Evolutionary conservation across 2,113 vertebrate genomes (phyloP).

Genomic region (Myotis yumanensis): DNA sequence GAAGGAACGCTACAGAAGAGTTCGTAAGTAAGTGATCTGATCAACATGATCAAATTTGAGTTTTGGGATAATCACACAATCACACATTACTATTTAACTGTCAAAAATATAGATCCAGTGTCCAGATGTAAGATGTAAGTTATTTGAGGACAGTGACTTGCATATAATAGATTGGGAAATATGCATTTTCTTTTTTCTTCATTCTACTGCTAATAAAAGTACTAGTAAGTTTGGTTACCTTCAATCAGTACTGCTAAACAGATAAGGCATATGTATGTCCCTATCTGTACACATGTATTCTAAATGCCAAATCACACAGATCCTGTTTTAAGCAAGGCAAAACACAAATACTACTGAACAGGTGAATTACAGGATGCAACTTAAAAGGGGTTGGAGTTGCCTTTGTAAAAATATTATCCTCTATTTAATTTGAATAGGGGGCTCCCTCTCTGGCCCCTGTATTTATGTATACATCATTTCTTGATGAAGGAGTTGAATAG

Average conservation of each 20-base stretch:
- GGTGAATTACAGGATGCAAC: background rate
- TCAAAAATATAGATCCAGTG: conserved; percentile 8
- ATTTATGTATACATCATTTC: conserved; percentile 39
- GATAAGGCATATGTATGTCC: background rate
- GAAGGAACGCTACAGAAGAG: background rate
- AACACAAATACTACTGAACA: background rate
- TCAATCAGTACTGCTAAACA: background rate
- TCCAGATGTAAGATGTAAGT: background rate
- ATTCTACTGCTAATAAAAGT: background rate
- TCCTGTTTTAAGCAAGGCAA: conserved; percentile 29
- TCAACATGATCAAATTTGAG: background rate
- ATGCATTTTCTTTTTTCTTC: background rate
- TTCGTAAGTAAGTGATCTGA: background rate
- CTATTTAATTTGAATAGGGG: conserved; percentile 32
- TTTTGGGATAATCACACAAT: background rate
- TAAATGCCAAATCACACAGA: conserved; percentile 5
- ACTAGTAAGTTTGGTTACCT: background rate
- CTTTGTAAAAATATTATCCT: background rate
- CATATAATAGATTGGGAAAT: background rate
- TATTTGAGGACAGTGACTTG: background rate
- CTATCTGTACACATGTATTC: background rate
- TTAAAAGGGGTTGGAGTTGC: background rate
- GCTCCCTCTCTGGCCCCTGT: background rate
- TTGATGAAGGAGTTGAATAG: conserved; percentile 42
- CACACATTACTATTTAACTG: conserved; percentile 17